phyloP scores from a whole-genome alignment of 2,888 invertebrate genomes.

The Chrysolina haemoptera region DNA sequence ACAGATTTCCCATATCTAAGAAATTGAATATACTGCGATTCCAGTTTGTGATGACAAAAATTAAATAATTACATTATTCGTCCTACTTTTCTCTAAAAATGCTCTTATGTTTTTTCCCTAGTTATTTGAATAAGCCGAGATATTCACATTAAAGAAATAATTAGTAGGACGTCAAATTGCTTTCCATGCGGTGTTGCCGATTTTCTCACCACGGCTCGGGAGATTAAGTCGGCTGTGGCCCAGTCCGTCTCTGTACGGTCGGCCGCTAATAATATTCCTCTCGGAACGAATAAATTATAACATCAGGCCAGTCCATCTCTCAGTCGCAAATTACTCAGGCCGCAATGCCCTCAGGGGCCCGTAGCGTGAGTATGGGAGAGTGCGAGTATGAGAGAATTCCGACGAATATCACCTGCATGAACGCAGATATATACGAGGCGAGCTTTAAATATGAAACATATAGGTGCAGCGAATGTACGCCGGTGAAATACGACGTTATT shows the following conservation, averaged over 20 bases:
- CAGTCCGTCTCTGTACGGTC: background rate
- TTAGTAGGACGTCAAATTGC: too few relatives aligned
- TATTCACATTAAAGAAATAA: too few relatives aligned
- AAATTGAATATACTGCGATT: too few relatives aligned
- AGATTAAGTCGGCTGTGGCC: too few relatives aligned
- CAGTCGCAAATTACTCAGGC: slow-evolving; percentile 27
- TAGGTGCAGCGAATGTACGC: slow-evolving; percentile 10
- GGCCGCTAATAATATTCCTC: slow-evolving; percentile 12
- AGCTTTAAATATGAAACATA: slow-evolving; percentile 17
- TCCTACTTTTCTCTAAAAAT: too few relatives aligned
- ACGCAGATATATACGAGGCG: background rate
- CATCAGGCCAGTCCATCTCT: slow-evolving; percentile 25
- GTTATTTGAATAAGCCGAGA: too few relatives aligned
- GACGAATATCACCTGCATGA: slow-evolving; percentile 13
- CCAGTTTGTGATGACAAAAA: too few relatives aligned
- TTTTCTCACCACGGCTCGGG: too few relatives aligned
- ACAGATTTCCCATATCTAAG: too few relatives aligned
- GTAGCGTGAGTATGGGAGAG: slow-evolving; percentile 21
- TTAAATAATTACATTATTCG: too few relatives aligned
- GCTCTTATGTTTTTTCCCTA: too few relatives aligned
- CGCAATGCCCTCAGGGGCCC: slow-evolving; percentile 24
- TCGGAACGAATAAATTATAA: slow-evolving; percentile 29
- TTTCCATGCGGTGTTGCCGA: too few relatives aligned
- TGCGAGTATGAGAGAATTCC: slow-evolving; percentile 15
- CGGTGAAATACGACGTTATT: slow-evolving; percentile 20